Base-by-base conservation (phyloP, 2,113 vertebrate genomes). In the Oplegnathus fasciatus region DNA sequence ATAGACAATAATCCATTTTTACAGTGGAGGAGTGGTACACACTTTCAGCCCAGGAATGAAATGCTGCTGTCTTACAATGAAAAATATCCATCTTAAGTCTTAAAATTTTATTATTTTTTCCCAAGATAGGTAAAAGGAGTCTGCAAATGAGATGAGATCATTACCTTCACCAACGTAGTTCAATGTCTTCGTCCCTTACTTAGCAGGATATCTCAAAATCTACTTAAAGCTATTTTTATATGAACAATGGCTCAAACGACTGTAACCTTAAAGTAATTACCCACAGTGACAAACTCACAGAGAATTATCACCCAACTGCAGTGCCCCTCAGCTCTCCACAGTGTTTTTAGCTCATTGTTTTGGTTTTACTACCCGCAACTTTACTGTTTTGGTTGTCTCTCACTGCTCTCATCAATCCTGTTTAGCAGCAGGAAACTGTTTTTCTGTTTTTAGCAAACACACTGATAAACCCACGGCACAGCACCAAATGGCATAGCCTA, bases 131-230 rank as follows among this genome's bases (percentile, higher is more conserved):
- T 52, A 2, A 57, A 11, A 4, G 1, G 5, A 50, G n/a, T 68
- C 40, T 75, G 52, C 30, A 67, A 78, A 78, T 37, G 14, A 72
- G 6, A 75, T 74, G 62, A 75, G 15, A 44, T 85, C 37, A 79
- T 67, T 40, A 66, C 34, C n/a, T 26, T 30, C 1, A 3, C 7
- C 13, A 65, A 48, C 0, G 13, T 6, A 5, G 15, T 52, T 32
- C 24, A 34, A 4, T 61, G 52, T 32, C 26, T 6, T 57, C 26
- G 20, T 24, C 40, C 5, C 9, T 50, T 34, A 40, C 57, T 37
- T 18, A 30, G 28, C 37, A 71, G 24, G 11, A 65, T 42, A 54
- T 44, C 14, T 34, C 0, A 17, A 26, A 64, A 44, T 48, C 26
- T 17, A 14, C 37, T 32, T 66, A 28, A 54, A 42, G 17, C 28